Conservation (phyloP, 2,113 vertebrate species). For the Ameiurus melas region DNA sequence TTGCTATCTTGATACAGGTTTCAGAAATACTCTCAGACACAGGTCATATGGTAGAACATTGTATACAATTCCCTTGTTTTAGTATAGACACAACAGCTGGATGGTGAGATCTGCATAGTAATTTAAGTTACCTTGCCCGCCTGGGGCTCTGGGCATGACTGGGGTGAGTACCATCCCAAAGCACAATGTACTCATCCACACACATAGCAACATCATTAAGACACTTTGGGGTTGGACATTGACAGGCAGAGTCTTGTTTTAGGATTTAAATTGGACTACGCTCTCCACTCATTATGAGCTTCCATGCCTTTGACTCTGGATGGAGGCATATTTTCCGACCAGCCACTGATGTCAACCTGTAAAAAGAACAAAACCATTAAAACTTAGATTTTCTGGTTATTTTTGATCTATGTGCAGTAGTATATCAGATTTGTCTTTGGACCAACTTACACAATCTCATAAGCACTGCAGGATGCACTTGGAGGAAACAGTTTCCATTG, state of each 20-base stretch:
- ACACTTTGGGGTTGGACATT: background rate
- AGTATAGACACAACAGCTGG: background rate
- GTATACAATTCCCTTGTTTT: background rate
- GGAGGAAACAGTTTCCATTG: slow-evolving; percentile 5
- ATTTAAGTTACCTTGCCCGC: background rate
- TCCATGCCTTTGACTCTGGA: slow-evolving; percentile 7
- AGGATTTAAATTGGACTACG: background rate
- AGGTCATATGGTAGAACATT: background rate
- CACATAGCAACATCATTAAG: background rate
- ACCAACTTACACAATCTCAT: slow-evolving; percentile 31
- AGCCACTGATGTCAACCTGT: background rate
- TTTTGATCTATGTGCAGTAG: background rate
- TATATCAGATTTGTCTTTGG: background rate
- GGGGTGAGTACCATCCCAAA: background rate
- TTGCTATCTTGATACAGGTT: background rate
- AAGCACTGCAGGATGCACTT: slow-evolving; percentile 5
- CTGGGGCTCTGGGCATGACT: background rate
- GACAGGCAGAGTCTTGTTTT: background rate
- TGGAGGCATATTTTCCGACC: background rate
- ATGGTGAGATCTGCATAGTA: background rate
- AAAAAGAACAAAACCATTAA: background rate
- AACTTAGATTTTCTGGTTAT: background rate
- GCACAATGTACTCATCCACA: background rate
- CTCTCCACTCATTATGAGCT: background rate
- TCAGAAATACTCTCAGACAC: background rate